Evolutionary conservation across 2,797 vertebrate species (phyloP).

Genomic region (Cynodonichthys magdalenae): DNA sequence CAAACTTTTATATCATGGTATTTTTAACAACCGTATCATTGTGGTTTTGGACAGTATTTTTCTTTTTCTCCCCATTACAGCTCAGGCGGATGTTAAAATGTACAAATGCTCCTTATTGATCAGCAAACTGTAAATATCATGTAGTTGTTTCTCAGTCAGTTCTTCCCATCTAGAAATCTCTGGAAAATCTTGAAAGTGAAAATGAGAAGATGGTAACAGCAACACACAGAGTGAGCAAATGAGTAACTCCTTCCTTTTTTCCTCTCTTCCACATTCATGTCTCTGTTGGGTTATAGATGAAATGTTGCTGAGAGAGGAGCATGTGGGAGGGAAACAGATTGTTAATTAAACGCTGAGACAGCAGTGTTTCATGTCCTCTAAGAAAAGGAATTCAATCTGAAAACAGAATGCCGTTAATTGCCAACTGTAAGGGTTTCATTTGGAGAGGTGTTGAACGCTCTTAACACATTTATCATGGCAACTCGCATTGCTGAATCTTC

Average conservation of each 20-base stretch:
- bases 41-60: too few relatives aligned
- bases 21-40: too few relatives aligned
- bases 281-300: conserved; percentile 43
- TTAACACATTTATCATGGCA: conserved; percentile 46
- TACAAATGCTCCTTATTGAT: too few relatives aligned
- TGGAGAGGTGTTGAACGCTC: conserved; percentile 27
- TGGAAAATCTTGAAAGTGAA: conserved; percentile 21
- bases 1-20: too few relatives aligned
- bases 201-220: conserved; percentile 12
- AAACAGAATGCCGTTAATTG: conserved; percentile 64
- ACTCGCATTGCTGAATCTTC: background rate
- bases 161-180: background rate
- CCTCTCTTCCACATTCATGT: conserved; percentile 12
- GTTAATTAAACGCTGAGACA: conserved; percentile 68
- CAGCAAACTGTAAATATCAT: too few relatives aligned
- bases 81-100: too few relatives aligned
- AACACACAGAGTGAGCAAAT: conserved; percentile 4
- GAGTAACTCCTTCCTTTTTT: conserved; percentile 12
- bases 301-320: conserved; percentile 31
- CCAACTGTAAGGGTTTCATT: conserved; percentile 36
- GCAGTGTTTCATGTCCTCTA: conserved; percentile 44
- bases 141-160: background rate
- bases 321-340: conserved; percentile 50
- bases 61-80: too few relatives aligned
- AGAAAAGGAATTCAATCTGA: conserved; percentile 51